Conservation (phyloP, 2,888 invertebrate genomes). For the Lasioglossum pauxillum region DNA sequence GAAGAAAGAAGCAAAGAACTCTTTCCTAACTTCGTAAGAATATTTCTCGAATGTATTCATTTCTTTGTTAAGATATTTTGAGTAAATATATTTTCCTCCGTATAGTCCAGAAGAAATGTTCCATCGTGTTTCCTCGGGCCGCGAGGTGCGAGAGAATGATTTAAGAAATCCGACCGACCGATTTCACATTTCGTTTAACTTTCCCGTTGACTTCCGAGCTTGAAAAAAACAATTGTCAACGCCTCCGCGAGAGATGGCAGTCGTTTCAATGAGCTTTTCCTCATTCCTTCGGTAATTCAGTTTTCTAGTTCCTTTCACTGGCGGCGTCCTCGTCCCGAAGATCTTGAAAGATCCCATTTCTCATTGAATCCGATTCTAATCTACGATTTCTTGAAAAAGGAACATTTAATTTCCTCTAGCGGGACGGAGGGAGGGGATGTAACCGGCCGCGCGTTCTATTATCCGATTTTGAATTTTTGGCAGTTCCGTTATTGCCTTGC, state of each 20-base stretch:
- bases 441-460: background rate
- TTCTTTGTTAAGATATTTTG: no score
- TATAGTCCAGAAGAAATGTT: background rate
- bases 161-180: background rate
- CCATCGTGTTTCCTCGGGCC: background rate
- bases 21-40: background rate
- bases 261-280: background rate
- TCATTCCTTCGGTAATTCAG: background rate
- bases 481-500: background rate
- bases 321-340: background rate
- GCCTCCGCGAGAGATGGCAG: background rate
- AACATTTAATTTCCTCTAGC: background rate
- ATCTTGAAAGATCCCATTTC: slow-evolving; percentile 5
- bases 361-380: background rate
- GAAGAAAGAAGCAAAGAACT: background rate
- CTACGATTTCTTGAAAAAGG: background rate
- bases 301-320: background rate
- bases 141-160: background rate
- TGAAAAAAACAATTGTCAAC: background rate
- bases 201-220: background rate
- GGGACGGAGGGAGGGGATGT: background rate
- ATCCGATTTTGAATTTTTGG: background rate
- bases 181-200: background rate
- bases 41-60: background rate
- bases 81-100: no score